Evolutionary conservation across 2,113 vertebrate species (phyloP), one percentile per base, ranked within the genome.

Genomic region (Eretmodus cyanostictus): DNA sequence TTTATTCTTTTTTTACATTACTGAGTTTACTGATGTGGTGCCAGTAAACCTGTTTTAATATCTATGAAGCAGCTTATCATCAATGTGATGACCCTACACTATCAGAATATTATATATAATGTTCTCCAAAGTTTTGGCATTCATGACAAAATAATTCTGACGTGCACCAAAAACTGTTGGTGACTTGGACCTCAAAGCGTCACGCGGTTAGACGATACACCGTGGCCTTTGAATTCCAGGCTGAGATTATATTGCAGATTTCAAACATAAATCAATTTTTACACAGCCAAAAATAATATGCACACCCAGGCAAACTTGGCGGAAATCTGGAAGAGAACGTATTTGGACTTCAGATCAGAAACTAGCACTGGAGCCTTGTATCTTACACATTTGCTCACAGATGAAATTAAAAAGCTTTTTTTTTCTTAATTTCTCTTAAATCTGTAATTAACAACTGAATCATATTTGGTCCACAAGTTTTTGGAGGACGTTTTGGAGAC

Each of bases 301-400:
- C 40, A 27, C 68, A 73, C 40, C 24, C 68, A 11, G 14, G 4
- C 5, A 73, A 47, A 73, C 40, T 47, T 29, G 22, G 9, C 1
- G 0, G 14, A 4, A 24, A 24, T 1, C 38, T 24, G 36, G 8
- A 16, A 6, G 63, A 68, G 7, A 68, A 68, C 7, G 1, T 40
- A 0, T 71, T 42, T 42, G 38, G 38, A 71, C 68, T 27, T 7
- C 8, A 9, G 66, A 27, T 71, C 8, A 76, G 71, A 29, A 47
- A 29, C 24, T 1, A 9, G 38, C 34, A 14, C 63, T 16, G 12
- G 2, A 45, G 38, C 8, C 38, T 73, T 0, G 38, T 10, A 4
- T 4, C 0, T 1, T n/a, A 13, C 34, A 24, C 36, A 2, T 14
- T 1, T 71, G 66, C 66, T 71, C 38, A 2, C 10, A 2, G 36